phyloP scores from a whole-genome alignment of 1,140 invertebrate genomes.

The Apis cerana region DNA sequence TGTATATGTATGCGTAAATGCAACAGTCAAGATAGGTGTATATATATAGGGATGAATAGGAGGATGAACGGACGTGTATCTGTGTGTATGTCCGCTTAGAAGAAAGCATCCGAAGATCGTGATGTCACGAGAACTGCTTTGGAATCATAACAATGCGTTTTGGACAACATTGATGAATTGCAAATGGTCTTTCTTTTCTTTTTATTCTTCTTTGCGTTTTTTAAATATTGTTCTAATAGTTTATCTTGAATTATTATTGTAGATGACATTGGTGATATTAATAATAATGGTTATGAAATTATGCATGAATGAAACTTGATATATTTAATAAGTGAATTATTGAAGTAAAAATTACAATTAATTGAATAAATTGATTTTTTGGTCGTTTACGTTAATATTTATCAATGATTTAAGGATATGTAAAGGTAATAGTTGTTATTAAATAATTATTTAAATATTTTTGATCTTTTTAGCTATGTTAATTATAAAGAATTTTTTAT shows the following conservation, averaged over 20 bases:
- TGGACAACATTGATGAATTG: background rate
- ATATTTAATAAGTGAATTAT: background rate
- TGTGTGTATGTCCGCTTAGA: constrained; percentile 18
- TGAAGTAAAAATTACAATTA: background rate
- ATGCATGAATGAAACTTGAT: background rate
- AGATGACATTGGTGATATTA: background rate
- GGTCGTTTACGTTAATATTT: too few species aligned
- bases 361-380: too few species aligned
- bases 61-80: background rate
- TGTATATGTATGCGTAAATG: constrained; percentile 4
- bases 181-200: background rate
- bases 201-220: too few species aligned
- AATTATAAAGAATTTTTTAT: too few species aligned
- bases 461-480: too few species aligned
- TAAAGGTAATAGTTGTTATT: too few species aligned
- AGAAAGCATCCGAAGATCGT: constrained; percentile 20
- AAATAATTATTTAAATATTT: too few species aligned
- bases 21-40: constrained; percentile 19
- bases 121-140: background rate
- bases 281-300: background rate
- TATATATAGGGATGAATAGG: constrained; percentile 9
- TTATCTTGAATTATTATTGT: background rate
- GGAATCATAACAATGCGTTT: constrained; percentile 31
- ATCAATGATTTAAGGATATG: too few species aligned
- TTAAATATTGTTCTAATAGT: background rate